These are phyloP conservation scores for Alectoris magna DNA, from an alignment of 2,797 vertebrate species.

Conservation along the genomic window DNA sequence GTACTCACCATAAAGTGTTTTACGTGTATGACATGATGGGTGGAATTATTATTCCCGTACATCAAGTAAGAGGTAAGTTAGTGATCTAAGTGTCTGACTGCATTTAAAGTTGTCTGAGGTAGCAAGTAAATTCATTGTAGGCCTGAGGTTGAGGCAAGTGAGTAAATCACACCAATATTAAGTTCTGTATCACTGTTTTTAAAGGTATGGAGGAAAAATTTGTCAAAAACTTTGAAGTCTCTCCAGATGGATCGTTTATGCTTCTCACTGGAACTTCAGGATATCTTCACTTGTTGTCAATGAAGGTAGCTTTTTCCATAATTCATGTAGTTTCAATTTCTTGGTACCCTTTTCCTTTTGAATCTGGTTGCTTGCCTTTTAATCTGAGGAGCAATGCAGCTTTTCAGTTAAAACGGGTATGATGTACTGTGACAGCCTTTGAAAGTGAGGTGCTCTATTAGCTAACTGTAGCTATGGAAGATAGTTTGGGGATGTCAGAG, in stretches of 20 bases:
- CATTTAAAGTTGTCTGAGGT: not conserved
- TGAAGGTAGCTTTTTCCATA: slow-evolving; percentile 83
- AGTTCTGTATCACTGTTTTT: slow-evolving; percentile 24
- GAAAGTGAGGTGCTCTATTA: not conserved
- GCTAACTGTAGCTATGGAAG: not conserved
- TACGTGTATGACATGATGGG: slow-evolving; percentile 97
- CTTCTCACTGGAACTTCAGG: slow-evolving; percentile 88
- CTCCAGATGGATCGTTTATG: slow-evolving; percentile 89
- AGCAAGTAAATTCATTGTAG: not conserved
- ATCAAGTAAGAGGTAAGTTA: slow-evolving; percentile 84
- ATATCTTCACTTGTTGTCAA: slow-evolving; percentile 90
- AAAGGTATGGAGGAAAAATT: slow-evolving; percentile 87
- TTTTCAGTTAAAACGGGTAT: not conserved
- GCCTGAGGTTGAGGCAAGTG: not conserved
- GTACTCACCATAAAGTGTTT: slow-evolving; percentile 88
- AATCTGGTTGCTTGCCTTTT: not conserved
- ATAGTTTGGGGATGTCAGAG: not conserved
- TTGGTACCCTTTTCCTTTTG: not conserved
- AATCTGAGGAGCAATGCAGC: not conserved
- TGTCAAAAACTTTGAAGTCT: slow-evolving; percentile 89
- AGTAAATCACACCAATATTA: not conserved
- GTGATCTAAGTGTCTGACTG: not conserved
- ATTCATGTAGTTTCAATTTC: not conserved
- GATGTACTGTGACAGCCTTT: not conserved
- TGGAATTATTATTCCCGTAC: slow-evolving; percentile 86